Base-by-base conservation (phyloP, 2,888 invertebrate species). In the Caenorhabditis japonica region DNA sequence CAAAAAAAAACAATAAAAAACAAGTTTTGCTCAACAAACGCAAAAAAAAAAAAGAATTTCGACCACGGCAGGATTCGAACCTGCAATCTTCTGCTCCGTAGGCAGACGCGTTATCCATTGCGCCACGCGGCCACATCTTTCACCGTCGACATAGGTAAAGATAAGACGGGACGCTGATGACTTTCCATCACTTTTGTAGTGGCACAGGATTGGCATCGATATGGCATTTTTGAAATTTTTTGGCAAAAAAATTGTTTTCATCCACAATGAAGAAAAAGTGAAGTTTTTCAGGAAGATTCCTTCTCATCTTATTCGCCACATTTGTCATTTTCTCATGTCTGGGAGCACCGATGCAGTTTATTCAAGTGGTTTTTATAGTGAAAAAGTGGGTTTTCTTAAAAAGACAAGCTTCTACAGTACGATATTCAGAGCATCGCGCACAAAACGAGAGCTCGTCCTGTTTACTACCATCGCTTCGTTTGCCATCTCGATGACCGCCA, bases 81-180 rank as follows among this genome's bases (percentile, higher is more conserved):
- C 86, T 87, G 76, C 84, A 87, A 86, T 87, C 85, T 87, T 87
- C 87, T 83, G 86, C 82, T 87, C 84, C 86, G 87, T 85, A 87
- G 86, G 81, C 85, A 83, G 87, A 87, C 86, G 87, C 86, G 77
- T 82, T 81, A 79, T 81, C 81, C 81, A 81, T 80, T 81, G 77
- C 79, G 81, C 81, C 79, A 81, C 80, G 73, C 77, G 75, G 76
- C 75, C 79, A 74, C 56, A 33, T 5, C n/a, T n/a, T n/a, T n/a
- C n/a, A n/a, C n/a, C n/a, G n/a, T n/a, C n/a, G n/a, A n/a, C n/a
- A n/a, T n/a, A n/a, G n/a, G n/a, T n/a, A n/a, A n/a, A n/a, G n/a
- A n/a, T n/a, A n/a, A n/a, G n/a, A n/a, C n/a, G n/a, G n/a, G n/a
- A n/a, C n/a, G n/a, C n/a, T n/a, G n/a, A n/a, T n/a, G n/a, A n/a